Evolutionary conservation across 2,797 vertebrate species (phyloP).

Genomic region (Steatocranus sp.): DNA sequence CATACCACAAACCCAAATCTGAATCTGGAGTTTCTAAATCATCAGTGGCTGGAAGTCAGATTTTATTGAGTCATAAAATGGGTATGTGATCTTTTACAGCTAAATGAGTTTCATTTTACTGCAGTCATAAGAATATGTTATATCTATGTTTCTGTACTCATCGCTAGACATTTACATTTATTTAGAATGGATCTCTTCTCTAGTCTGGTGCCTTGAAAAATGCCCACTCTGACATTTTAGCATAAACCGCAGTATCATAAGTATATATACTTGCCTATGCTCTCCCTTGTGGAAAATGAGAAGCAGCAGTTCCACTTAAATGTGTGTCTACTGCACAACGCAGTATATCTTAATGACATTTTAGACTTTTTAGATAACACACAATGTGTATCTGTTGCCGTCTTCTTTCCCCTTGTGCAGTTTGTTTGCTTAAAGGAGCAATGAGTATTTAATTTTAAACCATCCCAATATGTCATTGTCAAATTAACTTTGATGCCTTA

Average conservation of each 20-base stretch:
- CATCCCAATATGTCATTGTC: conserved; percentile 39
- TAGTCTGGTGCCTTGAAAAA: neutral
- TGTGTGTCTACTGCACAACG: neutral
- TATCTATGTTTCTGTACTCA: neutral
- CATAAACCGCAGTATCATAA: neutral
- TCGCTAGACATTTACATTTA: neutral
- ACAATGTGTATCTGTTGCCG: neutral
- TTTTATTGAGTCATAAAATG: conserved; percentile 26
- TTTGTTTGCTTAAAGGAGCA: conserved; percentile 9
- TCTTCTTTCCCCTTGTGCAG: neutral
- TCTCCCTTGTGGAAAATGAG: neutral
- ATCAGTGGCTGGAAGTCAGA: neutral
- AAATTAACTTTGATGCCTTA: conserved; percentile 41
- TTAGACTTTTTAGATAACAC: neutral
- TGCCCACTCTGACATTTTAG: neutral
- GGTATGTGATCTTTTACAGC: conserved; percentile 12
- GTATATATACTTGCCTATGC: neutral
- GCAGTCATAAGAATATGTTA: conserved; percentile 5
- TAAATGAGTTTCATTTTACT: conserved; percentile 33
- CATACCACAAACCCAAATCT: neutral
- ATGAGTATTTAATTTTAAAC: conserved; percentile 26
- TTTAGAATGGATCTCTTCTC: neutral
- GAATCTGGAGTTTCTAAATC: neutral
- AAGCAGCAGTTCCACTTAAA: neutral
- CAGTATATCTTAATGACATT: neutral